phyloP scores from a whole-genome alignment of 1,140 invertebrate species.

The Heliconius hewitsoni region DNA sequence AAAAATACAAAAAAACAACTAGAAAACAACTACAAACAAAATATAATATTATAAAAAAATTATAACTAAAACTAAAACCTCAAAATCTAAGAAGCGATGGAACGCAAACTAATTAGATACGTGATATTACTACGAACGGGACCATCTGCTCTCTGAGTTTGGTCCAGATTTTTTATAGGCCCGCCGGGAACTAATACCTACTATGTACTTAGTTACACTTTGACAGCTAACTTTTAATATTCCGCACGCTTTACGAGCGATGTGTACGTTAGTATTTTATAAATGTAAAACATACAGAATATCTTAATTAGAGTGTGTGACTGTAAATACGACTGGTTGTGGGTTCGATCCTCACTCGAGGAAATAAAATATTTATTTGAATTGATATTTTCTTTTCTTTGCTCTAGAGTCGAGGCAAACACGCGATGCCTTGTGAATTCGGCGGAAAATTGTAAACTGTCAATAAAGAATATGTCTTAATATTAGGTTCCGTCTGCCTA shows the following conservation, averaged over 20 bases:
- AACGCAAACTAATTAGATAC: background rate
- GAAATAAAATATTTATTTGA: no score
- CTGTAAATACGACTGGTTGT: no score
- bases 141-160: background rate
- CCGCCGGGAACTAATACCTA: slow-evolving; percentile 2
- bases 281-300: background rate
- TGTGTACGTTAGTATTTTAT: background rate
- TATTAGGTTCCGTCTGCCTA: no score
- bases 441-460: background rate
- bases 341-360: no score
- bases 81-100: background rate
- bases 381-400: no score
- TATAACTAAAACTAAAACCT: background rate
- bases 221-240: slow-evolving; percentile 10
- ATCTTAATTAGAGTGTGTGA: no score
- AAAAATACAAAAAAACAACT: no score
- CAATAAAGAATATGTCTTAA: no score
- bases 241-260: background rate
- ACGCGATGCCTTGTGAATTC: no score
- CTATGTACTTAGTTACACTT: background rate
- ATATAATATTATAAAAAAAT: background rate
- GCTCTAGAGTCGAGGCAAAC: no score
- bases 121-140: background rate
- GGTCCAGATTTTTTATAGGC: slow-evolving; percentile 1
- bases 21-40: background rate